Base-by-base conservation (phyloP, 1,140 invertebrate genomes). In the Lycorma delicatula region DNA sequence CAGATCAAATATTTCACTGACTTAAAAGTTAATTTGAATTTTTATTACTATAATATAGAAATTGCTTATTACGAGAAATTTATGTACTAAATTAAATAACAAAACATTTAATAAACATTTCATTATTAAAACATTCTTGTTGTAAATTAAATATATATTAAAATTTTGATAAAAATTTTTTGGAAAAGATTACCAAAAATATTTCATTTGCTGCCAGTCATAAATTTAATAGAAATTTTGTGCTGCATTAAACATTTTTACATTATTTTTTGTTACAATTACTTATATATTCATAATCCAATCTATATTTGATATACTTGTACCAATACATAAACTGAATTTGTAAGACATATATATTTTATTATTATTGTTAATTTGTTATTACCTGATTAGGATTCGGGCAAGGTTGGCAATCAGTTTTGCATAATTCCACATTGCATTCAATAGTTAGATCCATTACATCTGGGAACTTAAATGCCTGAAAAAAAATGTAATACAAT, bases 391-490 rank as follows among this genome's bases (percentile, higher is more conserved):
- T 78, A 23, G 77, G 72, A 60, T 85, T 79, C 0, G 83, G 80
- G 65, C 87, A 90, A 12, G 82, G 78, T 47, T 86, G 81, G 63
- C 88, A 91, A 60, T 86, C 81, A 12, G 80, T 84, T 73, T 91
- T 91, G 63, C 89, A 91, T 0, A 93, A 72, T 65, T 91, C 87
- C 0, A 92, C 82, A 57, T 90, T 88, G 65, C 89, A 93, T 65
- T 90, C 86, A 31, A 93, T 81, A 58, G 84, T 84, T 11, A 93
- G 73, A 64, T 93, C 88, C 83, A 91, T 89, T 23, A 86, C 81
- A 66, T 93, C 89, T 0, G 89, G 89, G 72, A 93, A 93, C 72
- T 91, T 91, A 70, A 93, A 91, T 0, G 88, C 88, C 69, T 87
- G 64, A 25, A 46, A 52, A 36, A 52, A 31, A 47, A n/a, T n/a